Conservation (phyloP, 2,888 invertebrate species). For the Cantharis flavilabris region DNA sequence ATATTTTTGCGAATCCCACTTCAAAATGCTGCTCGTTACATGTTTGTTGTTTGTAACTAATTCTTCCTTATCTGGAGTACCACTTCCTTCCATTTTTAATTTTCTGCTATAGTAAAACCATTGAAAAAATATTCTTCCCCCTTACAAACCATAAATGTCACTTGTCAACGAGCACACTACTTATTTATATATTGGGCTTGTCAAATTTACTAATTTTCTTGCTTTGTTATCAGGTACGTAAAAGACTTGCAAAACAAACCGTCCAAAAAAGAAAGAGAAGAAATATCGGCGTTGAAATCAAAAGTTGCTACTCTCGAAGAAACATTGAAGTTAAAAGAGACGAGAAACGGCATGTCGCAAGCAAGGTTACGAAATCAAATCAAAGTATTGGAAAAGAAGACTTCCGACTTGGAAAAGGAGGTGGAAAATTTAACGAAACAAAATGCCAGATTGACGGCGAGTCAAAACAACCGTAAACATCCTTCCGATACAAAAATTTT, state of each 20-base stretch:
- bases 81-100: constrained; percentile 42
- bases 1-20: constrained; percentile 5
- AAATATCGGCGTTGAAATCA: constrained; percentile 66
- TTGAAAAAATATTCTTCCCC: background rate
- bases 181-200: background rate
- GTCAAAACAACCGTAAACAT: constrained; percentile 61
- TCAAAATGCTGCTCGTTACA: background rate
- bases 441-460: constrained; percentile 66
- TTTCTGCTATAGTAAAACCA: constrained; percentile 58
- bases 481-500: constrained; percentile 72
- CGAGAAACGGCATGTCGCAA: constrained; percentile 71
- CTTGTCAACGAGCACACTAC: background rate
- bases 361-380: constrained; percentile 76
- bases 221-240: constrained; percentile 58
- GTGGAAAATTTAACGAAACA: constrained; percentile 70
- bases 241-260: constrained; percentile 70
- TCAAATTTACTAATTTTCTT: background rate
- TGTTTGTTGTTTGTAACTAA: background rate
- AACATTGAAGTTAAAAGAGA: constrained; percentile 73
- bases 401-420: constrained; percentile 66
- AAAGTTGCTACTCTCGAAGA: constrained; percentile 69
- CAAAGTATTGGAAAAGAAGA: constrained; percentile 73
- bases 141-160: background rate
- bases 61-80: background rate
- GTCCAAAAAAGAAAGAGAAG: constrained; percentile 71